Base-by-base conservation (phyloP, 2,113 vertebrate genomes). In the Hydrolagus affinis region DNA sequence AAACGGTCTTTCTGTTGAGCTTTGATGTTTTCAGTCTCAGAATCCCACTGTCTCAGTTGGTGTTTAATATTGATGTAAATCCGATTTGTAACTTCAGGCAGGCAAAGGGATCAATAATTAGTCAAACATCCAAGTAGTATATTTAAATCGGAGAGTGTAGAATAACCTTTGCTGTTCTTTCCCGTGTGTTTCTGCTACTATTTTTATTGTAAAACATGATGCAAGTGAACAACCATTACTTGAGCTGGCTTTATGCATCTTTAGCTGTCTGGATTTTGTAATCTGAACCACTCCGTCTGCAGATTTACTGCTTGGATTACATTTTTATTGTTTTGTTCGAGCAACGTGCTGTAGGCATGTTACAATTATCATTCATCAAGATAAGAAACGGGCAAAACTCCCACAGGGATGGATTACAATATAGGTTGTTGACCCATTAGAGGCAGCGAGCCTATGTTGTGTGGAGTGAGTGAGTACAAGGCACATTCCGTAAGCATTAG, bases 311-410 rank as follows among this genome's bases (percentile, higher is more conserved):
- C 77, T 62, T 0, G 62, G 76, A 78, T 80, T 64, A 80, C 59
- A 80, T 80, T 80, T 80, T 25, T 64, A 30, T 17, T 64, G 60
- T 80, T 80, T 80, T 80, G 77, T 80, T 80, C 62, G 28, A 80
- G 15, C 59, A 66, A 80, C 59, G 77, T 80, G 59, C 77, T 80
- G 60, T 62, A 83, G 78, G 60, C 78, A 83, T 66, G 60, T 83
- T 66, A 59, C 78, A 32, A 66, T 83, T 83, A 66, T 32, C 62
- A 83, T 66, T 83, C 78, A 83, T 83, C 62, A 83, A 83, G 60
- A 66, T 68, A 83, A 83, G 78, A 62, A 66, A 83, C 28, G 66
- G 78, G 60, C 78, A 60, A 83, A 30, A 32, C 60, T 66, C 25
- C n/a, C 8, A 11, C 23, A 83, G 78, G 78, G 25, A 83, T 83